Base-by-base conservation (phyloP, 2,888 invertebrate genomes). In the Lucinisca nassula region DNA sequence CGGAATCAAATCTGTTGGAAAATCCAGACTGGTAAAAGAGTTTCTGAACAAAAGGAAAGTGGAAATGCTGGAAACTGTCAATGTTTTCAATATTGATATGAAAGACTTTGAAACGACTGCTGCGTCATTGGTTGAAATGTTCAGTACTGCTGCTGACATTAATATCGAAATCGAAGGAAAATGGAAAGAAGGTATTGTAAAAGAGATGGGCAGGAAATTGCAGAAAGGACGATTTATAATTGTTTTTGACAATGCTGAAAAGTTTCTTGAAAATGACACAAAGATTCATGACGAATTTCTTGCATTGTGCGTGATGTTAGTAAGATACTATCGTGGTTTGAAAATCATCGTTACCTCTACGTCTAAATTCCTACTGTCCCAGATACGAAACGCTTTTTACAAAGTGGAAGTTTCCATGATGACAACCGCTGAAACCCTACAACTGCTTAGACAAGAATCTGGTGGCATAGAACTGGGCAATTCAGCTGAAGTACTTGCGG, bases 231-330 rank as follows among this genome's bases (percentile, higher is more conserved):
- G 14, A 2, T 24, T 70, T 35, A 32, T 70, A 2, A 0, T 82
- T 1, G 49, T 82, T 6, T 82, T 82, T 55, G 82, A 82, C 40
- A 77, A 82, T 55, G 82, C 82, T 0, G 82, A 82, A 37, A 72
- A 77, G 37, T 70, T 77, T 10, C 49, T 82, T 10, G 82, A 77
- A 77, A 35, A 51, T 3, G n/a, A 30, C 17, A 58, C 37, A 70
- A 3, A 4, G 4, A 61, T 77, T 6, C 27, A 70, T 21, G 55
- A 24, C n/a, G 77, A 67, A n/a, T 77, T 82, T 67, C 35, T 77
- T 12, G 55, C 55, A 10, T 30, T 82, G 3, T 24, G 76, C 17
- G 35, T 49, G 27, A 70, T 70, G 37, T 1, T 77, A 6, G 30
- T 70, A n/a, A 82, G 77, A 55, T 55, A 72, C 17, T 82, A 77